Base-by-base conservation (phyloP, 1,140 invertebrate genomes). In the Trichonephila inaurata region DNA sequence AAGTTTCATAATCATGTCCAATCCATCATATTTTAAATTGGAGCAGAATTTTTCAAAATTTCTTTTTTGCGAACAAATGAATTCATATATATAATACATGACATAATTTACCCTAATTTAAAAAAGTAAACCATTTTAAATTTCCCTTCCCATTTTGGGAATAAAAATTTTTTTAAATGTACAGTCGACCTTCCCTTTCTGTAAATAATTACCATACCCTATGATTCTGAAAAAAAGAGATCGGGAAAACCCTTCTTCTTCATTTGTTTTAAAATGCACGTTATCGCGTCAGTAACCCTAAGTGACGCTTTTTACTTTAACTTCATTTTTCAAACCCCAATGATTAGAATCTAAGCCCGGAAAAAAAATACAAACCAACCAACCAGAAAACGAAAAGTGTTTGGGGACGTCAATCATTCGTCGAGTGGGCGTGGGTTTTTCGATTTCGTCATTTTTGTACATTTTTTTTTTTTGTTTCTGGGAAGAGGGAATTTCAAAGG, bases 371-470 rank as follows among this genome's bases (percentile, higher is more conserved):
- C 62, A 72, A 77, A 91, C 58, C 58, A 91, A 18, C 72, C 89
- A 82, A 82, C 89, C 89, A 58, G 66, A 58, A 82, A 72, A 89
- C 64, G 87, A 72, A 44, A 72, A 82, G 60, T 82, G 89, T 82
- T 91, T 91, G 61, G 60, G 24, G 28, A 82, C 89, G 89, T 91
- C 72, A 82, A 40, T 91, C 89, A 91, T 91, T 62, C 51, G n/a
- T n/a, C 72, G n/a, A 18, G 44, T 89, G 66, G 88, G 88, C 88
- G 88, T 69, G 62, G 64, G n/a, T n/a, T 7, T 44, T 77, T 21
- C 24, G 88, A 51, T 72, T 89, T 60, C 64, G 88, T 89, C 88
- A 77, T 60, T 58, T 85, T 60, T 85, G 19, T 44, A 21, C 19
- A 62, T 88, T 51, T 8, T 21, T 4, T n/a, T n/a, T 64, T 40